Evolutionary conservation across 2,888 invertebrate genomes (phyloP), one percentile per base, ranked within the genome.

Genomic region (Ernsta delagoae): DNA sequence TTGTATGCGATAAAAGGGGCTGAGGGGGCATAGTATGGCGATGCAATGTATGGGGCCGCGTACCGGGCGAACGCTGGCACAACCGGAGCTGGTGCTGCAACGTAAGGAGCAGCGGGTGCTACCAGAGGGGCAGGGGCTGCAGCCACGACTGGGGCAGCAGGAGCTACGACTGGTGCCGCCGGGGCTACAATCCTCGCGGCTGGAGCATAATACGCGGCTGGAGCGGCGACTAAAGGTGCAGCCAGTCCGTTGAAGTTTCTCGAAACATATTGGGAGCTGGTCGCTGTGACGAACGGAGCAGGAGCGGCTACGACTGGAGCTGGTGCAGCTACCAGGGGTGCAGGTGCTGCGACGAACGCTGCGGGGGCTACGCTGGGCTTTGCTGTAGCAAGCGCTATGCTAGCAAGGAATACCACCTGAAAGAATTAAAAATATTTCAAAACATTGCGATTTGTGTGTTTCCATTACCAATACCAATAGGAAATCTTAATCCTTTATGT

Each of bases 231-330:
- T 36, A 88, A 73, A 9, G 91, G 92, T 5, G 95, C 90, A 6
- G 95, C 78, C 34, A 83, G 60, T 2, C 87, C 86, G 76, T 96
- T 95, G 87, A 94, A 94, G 81, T 95, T 95, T 74, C 95, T 92
- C 31, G 95, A 91, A 75, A 95, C 84, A 70, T 95, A 95, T 83
- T 96, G 95, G 9, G 95, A 95, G 84, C 96, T 95, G 77, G 94
- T 93, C 0, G 96, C 95, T 0, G 96, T 95, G n/a, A 95, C 95
- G 74, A 95, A 92, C 6, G 94, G 94, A 0, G 94, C 94, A 1
- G 91, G 90, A 53, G 81, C 81, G 53, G 81, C 81, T 54, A 81
- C 78, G 1, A 80, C 77, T 0, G 87, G 75, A 0, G 89, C 86
- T 3, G 89, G 83, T 57, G 81, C 83, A 45, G 76, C 81, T 54